Evolutionary conservation across 2,888 invertebrate species (phyloP), one percentile per base, ranked within the genome.

Genomic region (Pristionchus mayeri): DNA sequence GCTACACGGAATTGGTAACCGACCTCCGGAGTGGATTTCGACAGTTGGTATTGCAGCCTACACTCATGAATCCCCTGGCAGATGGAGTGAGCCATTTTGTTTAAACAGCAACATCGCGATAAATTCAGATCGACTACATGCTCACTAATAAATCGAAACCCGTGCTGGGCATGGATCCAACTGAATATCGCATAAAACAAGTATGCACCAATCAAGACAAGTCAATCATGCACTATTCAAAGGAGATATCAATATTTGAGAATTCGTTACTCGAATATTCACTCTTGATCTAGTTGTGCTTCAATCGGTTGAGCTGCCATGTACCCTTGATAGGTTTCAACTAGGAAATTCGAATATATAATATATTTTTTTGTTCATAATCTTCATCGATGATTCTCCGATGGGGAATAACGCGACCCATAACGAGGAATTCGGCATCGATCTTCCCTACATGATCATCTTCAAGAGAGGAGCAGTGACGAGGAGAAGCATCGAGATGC

Each of bases 251-350:
- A 21, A 63, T 63, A 34, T 2, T 30, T 6, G 9, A 63, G 63
- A 63, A 9, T 67, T 37, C 67, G 75, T 76, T 27, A 76, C 75
- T 3, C 75, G 75, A 44, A 76, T 76, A 34, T 76, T 76, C 75
- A 76, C 75, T 27, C 75, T 76, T 24, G 75, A 76, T 18, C 75
- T 76, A 21, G 75, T 76, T 13, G 48, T 76, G 75, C 48, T 48
- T 11, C 44, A 76, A 24, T 48, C 48, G 2, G 48, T 76, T 2
- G 48, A 76, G 11, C 44, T 48, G 48, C 75, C 75, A 9, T 76
- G 75, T 48, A 48, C 27, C 2, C 48, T 76, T 0, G 75, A 76
- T 37, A 9, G 75, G 75, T 76, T 37, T 18, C 4, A 4, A 24
- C 2, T 44, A 9, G 7, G 44, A 34, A 30, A 13, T 11, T 1